These are phyloP conservation scores for Rhorus exstirpatorius DNA, from an alignment of 2,888 invertebrate species.

Conservation along the genomic window DNA sequence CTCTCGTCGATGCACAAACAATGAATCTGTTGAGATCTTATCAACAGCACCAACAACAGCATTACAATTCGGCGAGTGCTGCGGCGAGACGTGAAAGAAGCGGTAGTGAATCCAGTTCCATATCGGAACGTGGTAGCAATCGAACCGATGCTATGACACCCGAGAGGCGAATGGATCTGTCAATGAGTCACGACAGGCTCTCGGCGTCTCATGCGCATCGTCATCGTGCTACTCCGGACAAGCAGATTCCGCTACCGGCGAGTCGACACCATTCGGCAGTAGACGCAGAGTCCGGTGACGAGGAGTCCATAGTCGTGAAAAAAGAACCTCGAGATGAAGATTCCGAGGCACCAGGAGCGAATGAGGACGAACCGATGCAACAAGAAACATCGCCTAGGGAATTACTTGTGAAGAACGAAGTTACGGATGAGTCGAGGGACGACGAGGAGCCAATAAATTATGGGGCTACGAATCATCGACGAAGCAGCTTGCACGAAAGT, in stretches of 20 bases:
- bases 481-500: slow-evolving; percentile 81
- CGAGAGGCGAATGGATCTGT: slow-evolving; percentile 90
- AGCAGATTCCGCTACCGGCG: slow-evolving; percentile 89
- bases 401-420: slow-evolving; percentile 89
- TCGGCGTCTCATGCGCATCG: slow-evolving; percentile 85
- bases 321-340: slow-evolving; percentile 87
- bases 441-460: slow-evolving; percentile 85
- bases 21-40: slow-evolving; percentile 94
- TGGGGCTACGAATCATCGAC: slow-evolving; percentile 77
- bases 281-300: slow-evolving; percentile 87
- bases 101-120: slow-evolving; percentile 95
- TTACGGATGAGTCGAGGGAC: slow-evolving; percentile 88
- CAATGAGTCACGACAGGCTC: slow-evolving; percentile 78
- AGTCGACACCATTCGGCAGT: slow-evolving; percentile 84
- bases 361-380: slow-evolving; percentile 86
- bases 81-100: slow-evolving; percentile 92
- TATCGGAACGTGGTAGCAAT: slow-evolving; percentile 93
- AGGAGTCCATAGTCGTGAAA: slow-evolving; percentile 88
- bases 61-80: slow-evolving; percentile 85
- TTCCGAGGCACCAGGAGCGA: slow-evolving; percentile 85
- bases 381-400: slow-evolving; percentile 86
- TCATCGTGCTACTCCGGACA: slow-evolving; percentile 91
- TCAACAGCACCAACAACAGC: slow-evolving; percentile 89
- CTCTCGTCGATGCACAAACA: slow-evolving; percentile 94
- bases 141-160: slow-evolving; percentile 94